Base-by-base conservation (phyloP, 2,797 vertebrate species). In the Naso thynnoides region DNA sequence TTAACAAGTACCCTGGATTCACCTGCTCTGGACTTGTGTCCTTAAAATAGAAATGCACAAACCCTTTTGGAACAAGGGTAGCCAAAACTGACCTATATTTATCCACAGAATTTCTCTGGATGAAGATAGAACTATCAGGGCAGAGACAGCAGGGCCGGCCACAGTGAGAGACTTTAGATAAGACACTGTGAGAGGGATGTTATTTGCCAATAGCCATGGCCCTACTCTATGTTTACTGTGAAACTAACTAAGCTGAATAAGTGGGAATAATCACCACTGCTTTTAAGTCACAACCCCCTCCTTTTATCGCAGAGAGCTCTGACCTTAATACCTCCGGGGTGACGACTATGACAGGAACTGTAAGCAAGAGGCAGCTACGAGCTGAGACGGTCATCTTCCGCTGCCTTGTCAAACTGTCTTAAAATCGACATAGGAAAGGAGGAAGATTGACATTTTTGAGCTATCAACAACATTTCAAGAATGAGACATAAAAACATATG, bases 331-430 rank as follows among this genome's bases (percentile, higher is more conserved):
- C 38, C 23, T 52, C 26, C 56, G 38, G 64, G 21, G 27, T 59
- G 45, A 69, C 24, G 26, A 73, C 76, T 42, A 52, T 60, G 56
- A 69, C 58, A 73, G 33, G 57, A 39, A 52, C 15, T 54, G 39
- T 27, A 56, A 77, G 26, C 19, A 24, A 73, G 49, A 79, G 24
- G 42, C 62, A 69, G 58, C 61, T 29, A 27, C 50, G 21, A 62
- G 48, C 54, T 47, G 14, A 29, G 38, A 27, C 71, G 66, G 48
- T 73, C 61, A 48, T 70, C 52, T 36, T 52, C 29, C 27, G 24
- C 61, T 57, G 24, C 68, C 63, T 31, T 64, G 55, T 79, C 53
- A 79, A 78, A 58, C 18, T 66, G 62, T 76, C 54, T 73, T 36
- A 19, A 50, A 16, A 27, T 54, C 7, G 0, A 8, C 23, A 68